A percentile compares a stretch with the other conserved stretches of the same genome.
Conservation (phyloP, 2,888 invertebrate species). For the Drosophila lacicola region DNA sequence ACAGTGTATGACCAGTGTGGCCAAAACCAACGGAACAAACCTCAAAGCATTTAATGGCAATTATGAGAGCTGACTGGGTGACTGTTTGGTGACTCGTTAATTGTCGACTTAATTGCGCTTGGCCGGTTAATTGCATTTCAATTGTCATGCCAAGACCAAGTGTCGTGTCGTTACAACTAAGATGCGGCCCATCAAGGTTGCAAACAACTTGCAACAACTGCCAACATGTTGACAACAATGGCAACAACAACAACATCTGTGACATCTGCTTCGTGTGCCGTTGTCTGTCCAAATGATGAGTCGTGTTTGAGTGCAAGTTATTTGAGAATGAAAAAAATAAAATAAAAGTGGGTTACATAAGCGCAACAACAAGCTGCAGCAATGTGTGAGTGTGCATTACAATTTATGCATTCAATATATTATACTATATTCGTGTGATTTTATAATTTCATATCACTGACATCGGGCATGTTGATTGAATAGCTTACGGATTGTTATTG, state of each 20-base stretch:
- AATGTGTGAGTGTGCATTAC: constrained; percentile 15
- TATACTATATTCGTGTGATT: constrained; percentile 26
- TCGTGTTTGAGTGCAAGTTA: constrained; percentile 69
- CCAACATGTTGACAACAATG: constrained; percentile 28
- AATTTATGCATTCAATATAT: constrained; percentile 56
- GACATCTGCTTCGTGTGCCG: constrained; percentile 63
- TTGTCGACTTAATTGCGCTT: constrained; percentile 74
- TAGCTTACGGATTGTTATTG: constrained; percentile 40
- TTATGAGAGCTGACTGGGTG: constrained; percentile 43
- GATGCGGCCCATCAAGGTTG: constrained; percentile 66
- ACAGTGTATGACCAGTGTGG: constrained; percentile 5
- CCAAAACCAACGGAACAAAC: constrained; percentile 41
- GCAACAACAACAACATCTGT: constrained; percentile 30
- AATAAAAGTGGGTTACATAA: constrained; percentile 47
- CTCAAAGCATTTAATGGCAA: constrained; percentile 57
- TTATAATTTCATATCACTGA: constrained; percentile 49
- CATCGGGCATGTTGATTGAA: constrained; percentile 33
- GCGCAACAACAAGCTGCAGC: constrained; percentile 27
- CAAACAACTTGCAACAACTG: constrained; percentile 38
- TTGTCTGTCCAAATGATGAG: constrained; percentile 60
- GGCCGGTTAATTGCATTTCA: constrained; percentile 77
- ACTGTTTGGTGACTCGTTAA: constrained; percentile 57
- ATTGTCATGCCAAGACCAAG: constrained; percentile 74
- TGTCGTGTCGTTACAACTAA: constrained; percentile 25
- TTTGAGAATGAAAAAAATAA: constrained; percentile 21